A percentile compares a stretch with the other conserved stretches of the same genome.
phyloP scores from a whole-genome alignment of 1,140 invertebrate species.

The Trialeurodes vaporariorum region DNA sequence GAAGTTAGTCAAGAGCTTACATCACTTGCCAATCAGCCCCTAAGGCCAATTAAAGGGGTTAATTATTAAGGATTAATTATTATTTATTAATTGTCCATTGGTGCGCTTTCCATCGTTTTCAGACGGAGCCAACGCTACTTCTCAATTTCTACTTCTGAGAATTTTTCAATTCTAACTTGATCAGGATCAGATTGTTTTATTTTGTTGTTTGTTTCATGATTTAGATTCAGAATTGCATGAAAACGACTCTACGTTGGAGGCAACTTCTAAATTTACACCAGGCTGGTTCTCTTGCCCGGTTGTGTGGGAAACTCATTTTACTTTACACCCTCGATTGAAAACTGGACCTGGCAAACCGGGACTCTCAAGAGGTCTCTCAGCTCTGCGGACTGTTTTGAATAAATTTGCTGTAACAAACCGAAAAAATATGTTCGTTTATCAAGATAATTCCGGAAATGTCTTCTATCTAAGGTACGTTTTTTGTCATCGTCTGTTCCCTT shows the following conservation, averaged over 20 bases:
- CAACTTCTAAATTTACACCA: slow-evolving; percentile 36
- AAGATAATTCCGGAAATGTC: slow-evolving; percentile 51
- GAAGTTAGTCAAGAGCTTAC: too few relatives aligned
- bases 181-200: too few relatives aligned
- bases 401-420: slow-evolving; percentile 63
- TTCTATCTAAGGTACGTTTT: slow-evolving; percentile 47
- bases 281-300: slow-evolving; percentile 61
- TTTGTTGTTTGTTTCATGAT: too few relatives aligned
- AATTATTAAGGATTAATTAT: too few relatives aligned
- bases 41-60: too few relatives aligned
- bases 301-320: slow-evolving; percentile 58
- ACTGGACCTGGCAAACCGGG: slow-evolving; percentile 46
- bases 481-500: too few relatives aligned
- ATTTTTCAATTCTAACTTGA: too few relatives aligned
- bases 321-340: slow-evolving; percentile 58
- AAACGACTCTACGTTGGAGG: background rate
- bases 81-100: too few relatives aligned
- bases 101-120: too few relatives aligned
- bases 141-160: too few relatives aligned
- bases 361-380: slow-evolving; percentile 47
- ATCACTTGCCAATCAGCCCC: too few relatives aligned
- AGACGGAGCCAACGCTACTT: too few relatives aligned
- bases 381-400: slow-evolving; percentile 52
- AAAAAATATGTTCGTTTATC: slow-evolving; percentile 70
- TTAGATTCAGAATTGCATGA: background rate